Evolutionary conservation across 2,797 vertebrate species (phyloP).

Genomic region (Odontamblyopus lacepedii): DNA sequence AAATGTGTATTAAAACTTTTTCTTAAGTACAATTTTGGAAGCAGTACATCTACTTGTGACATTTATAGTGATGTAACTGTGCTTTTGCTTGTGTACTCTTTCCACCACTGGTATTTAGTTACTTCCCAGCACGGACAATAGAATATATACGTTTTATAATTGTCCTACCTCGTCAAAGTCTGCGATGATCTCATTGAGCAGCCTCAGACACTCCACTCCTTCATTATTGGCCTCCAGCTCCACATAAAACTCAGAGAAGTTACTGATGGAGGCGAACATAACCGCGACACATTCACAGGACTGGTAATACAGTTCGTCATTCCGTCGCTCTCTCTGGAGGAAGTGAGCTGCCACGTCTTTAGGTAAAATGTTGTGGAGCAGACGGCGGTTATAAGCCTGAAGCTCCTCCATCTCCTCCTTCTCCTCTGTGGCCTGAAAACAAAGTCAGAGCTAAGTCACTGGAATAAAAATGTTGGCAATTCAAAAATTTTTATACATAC

Average conservation of each 20-base stretch:
- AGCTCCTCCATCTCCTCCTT: constrained; percentile 99
- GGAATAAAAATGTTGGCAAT: background rate
- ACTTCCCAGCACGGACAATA: too few relatives aligned
- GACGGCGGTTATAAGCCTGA: constrained; percentile 93
- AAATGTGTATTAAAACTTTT: too few relatives aligned
- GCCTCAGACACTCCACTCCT: constrained; percentile 92
- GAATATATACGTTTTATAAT: background rate
- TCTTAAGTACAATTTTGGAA: too few relatives aligned
- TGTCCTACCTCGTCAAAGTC: constrained; percentile 92
- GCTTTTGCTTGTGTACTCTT: too few relatives aligned
- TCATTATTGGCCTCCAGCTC: constrained; percentile 98
- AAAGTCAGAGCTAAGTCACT: constrained; percentile 70
- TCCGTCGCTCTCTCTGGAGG: constrained; percentile 87
- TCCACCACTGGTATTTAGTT: too few relatives aligned
- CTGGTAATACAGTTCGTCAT: constrained; percentile 97
- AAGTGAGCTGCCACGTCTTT: constrained; percentile 97
- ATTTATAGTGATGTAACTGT: too few relatives aligned
- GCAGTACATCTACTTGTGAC: too few relatives aligned
- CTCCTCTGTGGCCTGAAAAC: constrained; percentile 90
- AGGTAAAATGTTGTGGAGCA: constrained; percentile 97
- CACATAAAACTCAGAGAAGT: constrained; percentile 97
- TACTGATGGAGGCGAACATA: constrained; percentile 98
- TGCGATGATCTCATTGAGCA: constrained; percentile 97
- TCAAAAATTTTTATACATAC: too few relatives aligned
- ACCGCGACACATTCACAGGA: constrained; percentile 96